A percentile compares a stretch with the other conserved stretches of the same genome.
Conservation (phyloP, 2,888 invertebrate genomes). For the Podabrus alpinus region DNA sequence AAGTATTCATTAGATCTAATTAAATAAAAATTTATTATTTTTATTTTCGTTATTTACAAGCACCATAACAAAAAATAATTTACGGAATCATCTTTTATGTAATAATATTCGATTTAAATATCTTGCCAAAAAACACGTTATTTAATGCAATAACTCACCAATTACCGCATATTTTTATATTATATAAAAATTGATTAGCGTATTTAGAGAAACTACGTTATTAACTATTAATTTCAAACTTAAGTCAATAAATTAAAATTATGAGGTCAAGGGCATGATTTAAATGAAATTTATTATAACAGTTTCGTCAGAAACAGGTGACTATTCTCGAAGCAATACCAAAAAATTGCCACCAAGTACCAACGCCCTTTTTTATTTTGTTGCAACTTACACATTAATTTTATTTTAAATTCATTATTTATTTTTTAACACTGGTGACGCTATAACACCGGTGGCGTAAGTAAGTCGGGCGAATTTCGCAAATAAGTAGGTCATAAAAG, state of each 20-base stretch:
- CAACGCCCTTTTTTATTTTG: too few relatives aligned
- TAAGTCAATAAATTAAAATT: background rate
- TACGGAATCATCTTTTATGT: background rate
- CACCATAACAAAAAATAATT: background rate
- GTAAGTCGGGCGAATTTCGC: background rate
- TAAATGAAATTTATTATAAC: background rate
- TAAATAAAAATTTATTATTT: too few relatives aligned
- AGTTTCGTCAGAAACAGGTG: background rate
- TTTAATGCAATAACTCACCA: background rate
- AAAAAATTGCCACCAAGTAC: background rate
- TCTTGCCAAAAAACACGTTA: background rate
- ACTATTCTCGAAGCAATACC: background rate
- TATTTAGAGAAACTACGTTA: background rate
- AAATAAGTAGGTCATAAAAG: background rate
- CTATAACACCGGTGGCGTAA: background rate
- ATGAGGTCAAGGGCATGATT: background rate
- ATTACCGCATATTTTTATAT: background rate
- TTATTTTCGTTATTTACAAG: background rate
- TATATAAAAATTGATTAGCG: background rate
- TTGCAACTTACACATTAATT: too few relatives aligned
- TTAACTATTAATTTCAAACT: background rate
- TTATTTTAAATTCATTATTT: too few relatives aligned
- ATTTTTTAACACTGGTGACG: too few relatives aligned
- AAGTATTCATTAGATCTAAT: too few relatives aligned
- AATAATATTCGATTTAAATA: background rate